Base-by-base conservation (phyloP, 2,888 invertebrate species). In the Aquatica leii region DNA sequence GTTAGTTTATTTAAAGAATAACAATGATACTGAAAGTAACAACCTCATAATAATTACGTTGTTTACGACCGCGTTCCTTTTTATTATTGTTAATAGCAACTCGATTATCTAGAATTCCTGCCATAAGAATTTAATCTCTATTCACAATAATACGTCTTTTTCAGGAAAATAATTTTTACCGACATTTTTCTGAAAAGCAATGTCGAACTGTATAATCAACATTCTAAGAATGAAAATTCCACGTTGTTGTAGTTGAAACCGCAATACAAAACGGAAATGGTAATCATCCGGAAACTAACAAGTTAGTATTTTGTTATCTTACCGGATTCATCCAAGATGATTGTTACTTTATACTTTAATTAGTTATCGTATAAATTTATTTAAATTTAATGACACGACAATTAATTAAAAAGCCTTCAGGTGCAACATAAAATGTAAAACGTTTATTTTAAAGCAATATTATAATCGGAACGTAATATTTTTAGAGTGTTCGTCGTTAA, bases 231-330 rank as follows among this genome's bases (percentile, higher is more conserved):
- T 34, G 24, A 49, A 57, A 21, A 51, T 18, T 41, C 41, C 41
- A 51, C 35, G 54, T 59, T 59, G 14, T 61, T 46, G 31, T 57
- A 40, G 17, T 21, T 61, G 57, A 57, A 58, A 58, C 55, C 59
- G 63, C 63, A 35, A 63, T 63, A 34, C 53, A 61, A 53, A 43
- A 64, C 61, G 67, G 67, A 67, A 65, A 49, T 41, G 52, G 48
- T 53, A 67, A 67, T 67, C 67, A 59, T 59, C 61, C 59, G 64
- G 67, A 67, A 67, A 61, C 62, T 62, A 58, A 55, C 59, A 59
- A 62, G 62, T 54, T 66, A 66, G 43, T 66, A 60, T 52, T 59
- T 66, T 51, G 11, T 66, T 66, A 66, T 63, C 62, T 53, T 53
- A 66, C 66, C 66, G 66, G 66, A 66, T 66, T 62, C 62, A 60